These are phyloP conservation scores for Trichonephila inaurata DNA, from an alignment of 1,140 invertebrate species.

Conservation along the genomic window DNA sequence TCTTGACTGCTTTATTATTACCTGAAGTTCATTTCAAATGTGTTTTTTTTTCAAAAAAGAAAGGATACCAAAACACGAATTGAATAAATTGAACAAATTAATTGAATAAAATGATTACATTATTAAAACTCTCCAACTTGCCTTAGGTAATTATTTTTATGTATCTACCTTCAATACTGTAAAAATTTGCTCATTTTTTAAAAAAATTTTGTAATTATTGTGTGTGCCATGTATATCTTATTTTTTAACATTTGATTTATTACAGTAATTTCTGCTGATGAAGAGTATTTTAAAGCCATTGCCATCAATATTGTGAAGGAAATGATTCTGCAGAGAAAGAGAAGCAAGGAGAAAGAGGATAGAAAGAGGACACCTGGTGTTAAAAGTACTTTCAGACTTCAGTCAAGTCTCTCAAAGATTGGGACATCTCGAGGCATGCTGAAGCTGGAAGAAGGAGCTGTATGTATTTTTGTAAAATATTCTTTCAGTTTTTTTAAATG, in stretches of 20 bases:
- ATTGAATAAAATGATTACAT: too few relatives aligned
- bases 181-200: too few relatives aligned
- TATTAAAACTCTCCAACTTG: too few relatives aligned
- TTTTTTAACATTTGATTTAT: neutral
- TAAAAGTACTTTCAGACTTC: conserved; percentile 28
- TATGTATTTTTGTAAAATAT: neutral
- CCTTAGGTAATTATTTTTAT: too few relatives aligned
- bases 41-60: too few relatives aligned
- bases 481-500: too few relatives aligned
- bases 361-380: conserved; percentile 62
- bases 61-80: too few relatives aligned
- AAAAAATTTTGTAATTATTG: too few relatives aligned
- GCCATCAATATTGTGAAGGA: conserved; percentile 81
- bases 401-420: conserved; percentile 71
- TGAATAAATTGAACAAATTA: too few relatives aligned
- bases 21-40: too few relatives aligned
- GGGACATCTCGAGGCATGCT: conserved; percentile 24
- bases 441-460: conserved; percentile 16
- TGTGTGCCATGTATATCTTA: neutral
- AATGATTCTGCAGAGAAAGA: conserved; percentile 78
- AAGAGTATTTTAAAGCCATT: conserved; percentile 80
- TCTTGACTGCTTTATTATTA: too few relatives aligned
- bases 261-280: conserved; percentile 78
- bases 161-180: too few relatives aligned
- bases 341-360: conserved; percentile 55